phyloP scores from a whole-genome alignment of 2,888 invertebrate genomes.

The Lomographa bimaculata region DNA sequence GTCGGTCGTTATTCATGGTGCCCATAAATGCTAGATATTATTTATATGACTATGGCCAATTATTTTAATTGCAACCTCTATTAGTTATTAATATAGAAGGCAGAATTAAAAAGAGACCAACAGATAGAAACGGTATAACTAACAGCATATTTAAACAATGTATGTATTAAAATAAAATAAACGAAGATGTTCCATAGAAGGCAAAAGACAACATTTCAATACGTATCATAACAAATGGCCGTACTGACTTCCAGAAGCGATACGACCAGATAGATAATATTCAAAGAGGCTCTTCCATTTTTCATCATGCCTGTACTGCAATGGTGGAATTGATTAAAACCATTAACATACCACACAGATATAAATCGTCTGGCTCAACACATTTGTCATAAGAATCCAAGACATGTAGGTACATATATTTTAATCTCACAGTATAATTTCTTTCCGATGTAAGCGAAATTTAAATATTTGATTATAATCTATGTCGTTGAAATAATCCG shows the following conservation, averaged over 20 bases:
- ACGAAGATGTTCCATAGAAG: conserved; percentile 29
- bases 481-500: conserved; percentile 46
- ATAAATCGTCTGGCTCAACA: conserved; percentile 56
- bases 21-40: conserved; percentile 1
- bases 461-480: conserved; percentile 78
- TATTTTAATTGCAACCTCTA: no score
- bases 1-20: conserved; percentile 4
- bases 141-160: background rate
- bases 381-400: conserved; percentile 61
- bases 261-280: conserved; percentile 48
- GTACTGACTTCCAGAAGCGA: conserved; percentile 36
- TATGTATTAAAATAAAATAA: conserved; percentile 12
- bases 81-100: no score
- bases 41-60: background rate
- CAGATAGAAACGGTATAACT: no score
- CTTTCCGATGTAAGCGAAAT: conserved; percentile 45
- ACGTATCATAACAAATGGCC: conserved; percentile 40
- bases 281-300: conserved; percentile 51
- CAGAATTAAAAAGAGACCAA: no score
- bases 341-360: conserved; percentile 59
- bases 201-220: conserved; percentile 37
- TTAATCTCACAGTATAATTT: conserved; percentile 34
- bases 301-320: conserved; percentile 50
- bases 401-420: conserved; percentile 36
- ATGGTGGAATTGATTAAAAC: conserved; percentile 57